A percentile compares a stretch with the other conserved stretches of the same genome.
phyloP scores from a whole-genome alignment of 37 sponge, comb jelly and placozoan genomes.

The Bolinopsis microptera region DNA sequence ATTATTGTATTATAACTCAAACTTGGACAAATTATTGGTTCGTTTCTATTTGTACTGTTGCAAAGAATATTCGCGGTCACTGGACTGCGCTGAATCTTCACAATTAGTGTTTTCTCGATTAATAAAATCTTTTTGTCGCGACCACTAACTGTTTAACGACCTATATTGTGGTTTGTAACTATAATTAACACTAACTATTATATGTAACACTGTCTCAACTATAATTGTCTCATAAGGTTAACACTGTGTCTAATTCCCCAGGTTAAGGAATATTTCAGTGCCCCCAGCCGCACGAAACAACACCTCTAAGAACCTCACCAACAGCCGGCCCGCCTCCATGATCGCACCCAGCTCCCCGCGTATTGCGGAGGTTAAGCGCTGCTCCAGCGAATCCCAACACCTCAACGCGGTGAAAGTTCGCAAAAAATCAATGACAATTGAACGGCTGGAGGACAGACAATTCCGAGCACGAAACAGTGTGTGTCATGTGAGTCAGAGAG shows the following conservation, averaged over 20 bases:
- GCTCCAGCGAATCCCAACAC: constrained; percentile 35
- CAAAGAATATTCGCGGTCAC: too few species aligned
- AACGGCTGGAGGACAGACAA: constrained; percentile 27
- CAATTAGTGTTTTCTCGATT: too few species aligned
- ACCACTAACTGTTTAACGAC: too few species aligned
- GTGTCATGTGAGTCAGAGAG: constrained; percentile 44
- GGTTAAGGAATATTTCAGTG: constrained; percentile 21
- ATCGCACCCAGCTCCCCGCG: constrained; percentile 35
- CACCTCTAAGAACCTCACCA: not conserved
- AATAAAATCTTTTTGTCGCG: too few species aligned
- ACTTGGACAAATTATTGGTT: not conserved
- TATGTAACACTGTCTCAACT: not conserved
- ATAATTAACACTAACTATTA: not conserved
- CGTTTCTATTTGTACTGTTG: not conserved
- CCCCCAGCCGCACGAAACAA: constrained; percentile 21
- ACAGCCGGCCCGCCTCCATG: constrained; percentile 22
- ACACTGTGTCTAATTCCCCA: not conserved
- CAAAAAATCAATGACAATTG: constrained; percentile 15
- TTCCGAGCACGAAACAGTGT: constrained; percentile 19
- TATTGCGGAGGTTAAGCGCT: constrained; percentile 26
- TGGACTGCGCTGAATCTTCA: too few species aligned
- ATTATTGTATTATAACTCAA: not conserved
- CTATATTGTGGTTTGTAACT: too few species aligned
- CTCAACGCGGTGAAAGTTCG: constrained; percentile 10
- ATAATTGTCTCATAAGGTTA: not conserved